Percentiles rank a stretch among this genome's conserved stretches.
Evolutionary conservation across 92 coral and sea anemone species (phyloP).

Genomic region (Phenganax stokvisi): DNA sequence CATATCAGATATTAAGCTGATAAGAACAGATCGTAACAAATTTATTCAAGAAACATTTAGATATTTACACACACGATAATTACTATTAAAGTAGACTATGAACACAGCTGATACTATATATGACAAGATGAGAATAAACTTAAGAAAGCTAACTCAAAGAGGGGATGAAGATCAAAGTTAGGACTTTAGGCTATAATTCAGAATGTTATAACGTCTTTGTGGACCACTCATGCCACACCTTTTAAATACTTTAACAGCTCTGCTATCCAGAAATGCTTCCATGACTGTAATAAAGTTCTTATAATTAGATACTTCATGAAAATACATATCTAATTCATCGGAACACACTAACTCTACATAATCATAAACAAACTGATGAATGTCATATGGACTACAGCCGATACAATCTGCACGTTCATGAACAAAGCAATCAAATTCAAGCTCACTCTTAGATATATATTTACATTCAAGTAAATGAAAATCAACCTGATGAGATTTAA

Average conservation of each 20-base stretch:
- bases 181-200: background rate
- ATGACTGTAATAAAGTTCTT: background rate
- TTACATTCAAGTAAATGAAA: background rate
- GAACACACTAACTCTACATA: background rate
- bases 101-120: too few species aligned
- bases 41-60: too few species aligned
- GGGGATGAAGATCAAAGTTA: too few species aligned
- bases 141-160: too few species aligned
- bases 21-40: conserved; percentile 53
- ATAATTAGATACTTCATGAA: background rate
- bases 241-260: background rate
- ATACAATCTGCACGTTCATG: background rate
- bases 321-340: background rate
- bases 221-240: background rate
- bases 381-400: background rate
- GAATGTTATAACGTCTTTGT: background rate
- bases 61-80: too few species aligned
- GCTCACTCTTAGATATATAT: background rate
- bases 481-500: background rate
- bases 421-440: background rate
- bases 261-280: background rate
- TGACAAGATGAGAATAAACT: too few species aligned
- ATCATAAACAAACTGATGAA: background rate
- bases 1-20: conserved; percentile 83
- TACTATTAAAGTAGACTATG: too few species aligned